Conservation (phyloP, 2,888 invertebrate species). For the Orthosia incerta region DNA sequence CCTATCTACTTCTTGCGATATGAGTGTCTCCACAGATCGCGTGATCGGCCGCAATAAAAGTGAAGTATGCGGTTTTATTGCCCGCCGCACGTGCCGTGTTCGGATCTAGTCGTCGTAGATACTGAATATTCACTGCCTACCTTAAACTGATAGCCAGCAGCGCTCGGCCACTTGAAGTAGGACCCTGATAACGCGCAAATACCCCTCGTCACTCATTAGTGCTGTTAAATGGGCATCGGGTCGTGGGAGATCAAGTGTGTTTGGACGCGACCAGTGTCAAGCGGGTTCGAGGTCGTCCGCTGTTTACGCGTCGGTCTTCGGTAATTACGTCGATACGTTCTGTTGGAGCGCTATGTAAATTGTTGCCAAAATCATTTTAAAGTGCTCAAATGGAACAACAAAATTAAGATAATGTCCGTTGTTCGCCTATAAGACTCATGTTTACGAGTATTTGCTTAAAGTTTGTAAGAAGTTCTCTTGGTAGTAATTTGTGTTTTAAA, state of each 20-base stretch:
- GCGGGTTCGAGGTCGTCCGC: constrained; percentile 81
- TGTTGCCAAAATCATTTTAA: constrained; percentile 80
- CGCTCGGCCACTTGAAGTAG: constrained; percentile 44
- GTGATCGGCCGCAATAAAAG: constrained; percentile 79
- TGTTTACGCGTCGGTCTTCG: constrained; percentile 80
- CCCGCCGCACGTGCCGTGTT: constrained; percentile 69
- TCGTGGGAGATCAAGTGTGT: constrained; percentile 70
- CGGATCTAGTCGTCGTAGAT: constrained; percentile 60
- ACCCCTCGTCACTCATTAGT: constrained; percentile 58
- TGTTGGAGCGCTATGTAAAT: constrained; percentile 74
- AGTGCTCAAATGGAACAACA: constrained; percentile 59
- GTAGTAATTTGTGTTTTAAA: constrained; percentile 53
- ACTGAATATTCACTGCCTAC: constrained; percentile 50
- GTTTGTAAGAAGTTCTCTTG: constrained; percentile 49
- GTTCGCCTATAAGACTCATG: constrained; percentile 61
- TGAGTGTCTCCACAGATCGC: constrained; percentile 73
- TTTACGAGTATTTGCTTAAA: constrained; percentile 63
- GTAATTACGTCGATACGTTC: constrained; percentile 76
- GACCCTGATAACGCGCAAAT: constrained; percentile 57
- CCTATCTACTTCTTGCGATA: constrained; percentile 64
- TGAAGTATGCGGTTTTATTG: constrained; percentile 76
- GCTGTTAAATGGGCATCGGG: constrained; percentile 48
- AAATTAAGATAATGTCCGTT: constrained; percentile 65
- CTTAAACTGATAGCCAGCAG: constrained; percentile 53
- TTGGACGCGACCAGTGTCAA: constrained; percentile 78